Base-by-base conservation (phyloP, 2,113 vertebrate genomes). In the Lampris megalopsis region DNA sequence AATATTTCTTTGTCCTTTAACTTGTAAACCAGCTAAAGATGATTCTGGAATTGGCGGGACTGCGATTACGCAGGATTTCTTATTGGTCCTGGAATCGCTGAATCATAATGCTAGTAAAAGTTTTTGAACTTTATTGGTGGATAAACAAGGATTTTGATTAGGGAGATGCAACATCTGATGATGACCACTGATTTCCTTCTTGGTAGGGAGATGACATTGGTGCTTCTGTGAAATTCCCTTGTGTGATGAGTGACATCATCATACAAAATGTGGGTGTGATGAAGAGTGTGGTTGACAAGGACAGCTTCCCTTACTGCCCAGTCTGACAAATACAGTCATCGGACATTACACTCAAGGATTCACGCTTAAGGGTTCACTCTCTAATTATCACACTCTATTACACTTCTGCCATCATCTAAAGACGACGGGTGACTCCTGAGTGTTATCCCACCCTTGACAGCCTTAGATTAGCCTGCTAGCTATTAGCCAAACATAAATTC, bases 301-400 rank as follows among this genome's bases (percentile, higher is more conserved):
- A 86, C 73, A 57, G 42, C n/a, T 56, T 49, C 36, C 50, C 47
- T 6, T 41, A 62, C 70, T 65, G 9, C 36, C 68, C 77, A 72
- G 64, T 78, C 81, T 82, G 81, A 86, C 13, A 6, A 53, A 91
- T 85, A 52, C 63, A 73, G 77, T 75, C 57, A 80, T 75, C 75
- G 54, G 49, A 69, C 67, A 76, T 56, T 40, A 10, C 74, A 77
- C 81, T 85, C 71, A 76, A 24, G 24, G 24, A 24, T 24, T 24
- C 24, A 24, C 24, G 24, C 24, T 91, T 81, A 80, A 87, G 50
- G 79, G 81, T 83, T 84, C 83, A 85, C 67, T 41, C 70, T 83
- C 76, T 89, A 91, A 91, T 88, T 91, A 91, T 84, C 85, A 88
- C 77, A 68, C 52, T 71, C 78, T 82, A 88, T 90, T 91, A 83